Evolutionary conservation across 2,888 invertebrate species (phyloP).

Genomic region (Copidosoma aretas): DNA sequence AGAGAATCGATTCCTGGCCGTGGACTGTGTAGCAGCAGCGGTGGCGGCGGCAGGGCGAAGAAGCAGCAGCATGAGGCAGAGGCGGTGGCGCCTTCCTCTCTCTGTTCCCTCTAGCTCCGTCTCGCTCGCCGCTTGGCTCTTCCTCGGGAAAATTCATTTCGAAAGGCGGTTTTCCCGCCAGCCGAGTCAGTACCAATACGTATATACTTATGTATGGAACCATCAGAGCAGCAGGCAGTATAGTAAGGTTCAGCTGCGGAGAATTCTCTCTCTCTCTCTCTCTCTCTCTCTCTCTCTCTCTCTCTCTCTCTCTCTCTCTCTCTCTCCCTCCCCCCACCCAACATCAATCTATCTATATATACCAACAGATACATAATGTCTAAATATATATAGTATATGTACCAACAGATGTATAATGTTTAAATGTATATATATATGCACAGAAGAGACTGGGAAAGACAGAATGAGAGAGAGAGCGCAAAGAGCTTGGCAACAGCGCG

Average conservation of each 20-base stretch:
- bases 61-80: background rate
- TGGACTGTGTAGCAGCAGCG: background rate
- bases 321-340: too few relatives aligned
- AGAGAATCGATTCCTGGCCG: slow-evolving; percentile 36
- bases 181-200: slow-evolving; percentile 17
- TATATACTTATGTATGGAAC: too few relatives aligned
- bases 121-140: slow-evolving; percentile 9
- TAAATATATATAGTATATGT: too few relatives aligned
- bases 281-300: too few relatives aligned
- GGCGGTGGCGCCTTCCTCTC: slow-evolving; percentile 19
- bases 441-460: background rate
- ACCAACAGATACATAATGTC: too few relatives aligned
- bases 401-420: too few relatives aligned
- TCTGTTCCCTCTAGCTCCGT: background rate
- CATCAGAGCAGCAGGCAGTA: too few relatives aligned
- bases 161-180: slow-evolving; percentile 61
- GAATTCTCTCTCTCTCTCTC: too few relatives aligned
- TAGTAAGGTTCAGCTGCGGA: too few relatives aligned
- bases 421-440: background rate
- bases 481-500: slow-evolving; percentile 44
- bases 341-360: too few relatives aligned
- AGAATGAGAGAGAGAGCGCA: background rate
- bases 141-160: slow-evolving; percentile 54
- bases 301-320: too few relatives aligned
- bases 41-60: slow-evolving; percentile 23